phyloP scores from a whole-genome alignment of 2,888 invertebrate species.

The Baccha elongata region DNA sequence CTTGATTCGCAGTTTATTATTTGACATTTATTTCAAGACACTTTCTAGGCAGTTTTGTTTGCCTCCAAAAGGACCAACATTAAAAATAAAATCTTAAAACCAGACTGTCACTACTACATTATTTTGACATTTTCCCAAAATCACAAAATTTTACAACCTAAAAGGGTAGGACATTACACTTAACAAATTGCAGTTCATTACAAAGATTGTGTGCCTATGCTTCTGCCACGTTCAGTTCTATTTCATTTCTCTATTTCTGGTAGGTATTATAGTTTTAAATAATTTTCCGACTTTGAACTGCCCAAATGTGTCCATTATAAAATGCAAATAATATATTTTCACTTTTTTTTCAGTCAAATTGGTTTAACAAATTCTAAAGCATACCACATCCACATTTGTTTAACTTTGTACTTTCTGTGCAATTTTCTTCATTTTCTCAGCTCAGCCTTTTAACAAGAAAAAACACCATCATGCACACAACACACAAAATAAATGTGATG shows the following conservation, averaged over 20 bases:
- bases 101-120: background rate
- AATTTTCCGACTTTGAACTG: conserved; percentile 56
- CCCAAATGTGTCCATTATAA: conserved; percentile 51
- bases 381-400: conserved; percentile 38
- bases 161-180: background rate
- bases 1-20: no score
- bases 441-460: conserved; percentile 4
- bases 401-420: conserved; percentile 31
- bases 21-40: no score
- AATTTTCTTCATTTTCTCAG: conserved; percentile 47
- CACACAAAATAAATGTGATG: conserved; percentile 69
- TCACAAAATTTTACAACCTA: background rate
- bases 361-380: conserved; percentile 9
- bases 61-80: background rate
- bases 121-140: background rate
- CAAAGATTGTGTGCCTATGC: conserved; percentile 4
- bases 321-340: conserved; percentile 54
- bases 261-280: conserved; percentile 38
- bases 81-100: conserved; percentile 7
- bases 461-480: conserved; percentile 29
- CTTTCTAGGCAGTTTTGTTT: no score
- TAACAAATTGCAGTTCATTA: conserved; percentile 2
- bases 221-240: conserved; percentile 1
- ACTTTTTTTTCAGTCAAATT: conserved; percentile 9
- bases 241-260: conserved; percentile 11